These are phyloP conservation scores for Mastomys coucha DNA, from an alignment of 2,113 vertebrate genomes.

Conservation along the genomic window DNA sequence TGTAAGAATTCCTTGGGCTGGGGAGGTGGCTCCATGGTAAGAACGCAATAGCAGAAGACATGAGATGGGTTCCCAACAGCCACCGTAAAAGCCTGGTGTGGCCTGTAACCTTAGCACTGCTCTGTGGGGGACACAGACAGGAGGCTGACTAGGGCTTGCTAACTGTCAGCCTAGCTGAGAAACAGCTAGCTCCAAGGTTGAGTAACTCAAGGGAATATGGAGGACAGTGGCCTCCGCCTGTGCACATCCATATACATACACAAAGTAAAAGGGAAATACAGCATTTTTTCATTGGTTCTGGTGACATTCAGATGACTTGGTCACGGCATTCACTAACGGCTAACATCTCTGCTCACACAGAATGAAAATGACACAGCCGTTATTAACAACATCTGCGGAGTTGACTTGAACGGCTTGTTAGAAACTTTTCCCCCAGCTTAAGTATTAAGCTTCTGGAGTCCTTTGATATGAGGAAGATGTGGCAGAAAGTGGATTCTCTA, in stretches of 20 bases:
- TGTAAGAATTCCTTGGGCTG: background rate
- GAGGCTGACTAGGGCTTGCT: background rate
- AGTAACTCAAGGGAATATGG: background rate
- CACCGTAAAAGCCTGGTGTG: background rate
- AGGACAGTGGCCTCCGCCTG: background rate
- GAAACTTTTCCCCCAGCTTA: slow-evolving; percentile 14
- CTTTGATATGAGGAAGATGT: background rate
- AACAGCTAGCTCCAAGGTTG: background rate
- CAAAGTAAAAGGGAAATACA: background rate
- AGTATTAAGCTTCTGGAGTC: slow-evolving; percentile 6
- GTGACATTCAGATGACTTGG: background rate
- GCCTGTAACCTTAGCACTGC: background rate
- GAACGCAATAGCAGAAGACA: background rate
- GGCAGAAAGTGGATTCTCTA: background rate
- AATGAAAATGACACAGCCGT: background rate
- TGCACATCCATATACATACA: background rate
- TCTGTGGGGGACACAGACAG: background rate
- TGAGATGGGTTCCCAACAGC: background rate
- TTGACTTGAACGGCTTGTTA: background rate
- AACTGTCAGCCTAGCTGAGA: background rate
- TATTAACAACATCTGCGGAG: slow-evolving; percentile 1
- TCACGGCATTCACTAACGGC: background rate
- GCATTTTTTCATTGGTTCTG: background rate
- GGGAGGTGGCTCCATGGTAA: background rate
- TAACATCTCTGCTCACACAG: background rate